A percentile compares a stretch with the other conserved stretches of the same genome.
phyloP scores from a whole-genome alignment of 2,888 invertebrate genomes.

The Scaptomyza parva region DNA sequence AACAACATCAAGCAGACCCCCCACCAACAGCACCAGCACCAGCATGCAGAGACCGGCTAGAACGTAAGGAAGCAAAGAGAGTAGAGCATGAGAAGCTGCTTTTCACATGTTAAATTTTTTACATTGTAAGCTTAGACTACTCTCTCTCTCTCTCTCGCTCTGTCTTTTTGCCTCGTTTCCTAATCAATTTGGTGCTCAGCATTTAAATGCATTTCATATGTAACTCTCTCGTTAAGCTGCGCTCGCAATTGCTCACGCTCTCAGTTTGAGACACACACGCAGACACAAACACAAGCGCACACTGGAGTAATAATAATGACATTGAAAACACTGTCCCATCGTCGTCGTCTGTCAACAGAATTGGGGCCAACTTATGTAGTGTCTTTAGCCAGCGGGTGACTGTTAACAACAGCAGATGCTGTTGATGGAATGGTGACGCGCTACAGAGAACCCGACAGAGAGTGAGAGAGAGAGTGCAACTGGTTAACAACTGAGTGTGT shows the following conservation, averaged over 20 bases:
- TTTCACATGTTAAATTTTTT: constrained; percentile 49
- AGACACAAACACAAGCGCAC: constrained; percentile 18
- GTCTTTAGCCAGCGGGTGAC: constrained; percentile 47
- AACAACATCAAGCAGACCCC: constrained; percentile 27
- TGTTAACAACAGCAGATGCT: constrained; percentile 65
- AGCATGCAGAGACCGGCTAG: constrained; percentile 51
- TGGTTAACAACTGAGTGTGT: constrained; percentile 59
- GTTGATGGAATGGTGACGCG: constrained; percentile 33
- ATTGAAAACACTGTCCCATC: constrained; percentile 63
- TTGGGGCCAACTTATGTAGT: constrained; percentile 49
- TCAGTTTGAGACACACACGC: not conserved
- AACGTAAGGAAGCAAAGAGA: constrained; percentile 22
- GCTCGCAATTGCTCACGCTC: constrained; percentile 13
- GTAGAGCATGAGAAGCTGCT: constrained; percentile 19
- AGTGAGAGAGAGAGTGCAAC: constrained; percentile 34
- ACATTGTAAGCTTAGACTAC: constrained; percentile 50
- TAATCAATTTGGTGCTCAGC: constrained; percentile 62
- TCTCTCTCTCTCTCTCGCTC: not conserved
- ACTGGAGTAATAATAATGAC: constrained; percentile 66
- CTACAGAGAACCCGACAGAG: constrained; percentile 23
- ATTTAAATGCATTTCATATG: constrained; percentile 49
- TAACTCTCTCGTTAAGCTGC: constrained; percentile 39
- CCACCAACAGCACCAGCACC: constrained; percentile 16
- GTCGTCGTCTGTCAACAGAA: constrained; percentile 67
- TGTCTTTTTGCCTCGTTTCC: constrained; percentile 48